These are phyloP conservation scores for Carcina quercana DNA, from an alignment of 2,888 invertebrate species.

Conservation along the genomic window DNA sequence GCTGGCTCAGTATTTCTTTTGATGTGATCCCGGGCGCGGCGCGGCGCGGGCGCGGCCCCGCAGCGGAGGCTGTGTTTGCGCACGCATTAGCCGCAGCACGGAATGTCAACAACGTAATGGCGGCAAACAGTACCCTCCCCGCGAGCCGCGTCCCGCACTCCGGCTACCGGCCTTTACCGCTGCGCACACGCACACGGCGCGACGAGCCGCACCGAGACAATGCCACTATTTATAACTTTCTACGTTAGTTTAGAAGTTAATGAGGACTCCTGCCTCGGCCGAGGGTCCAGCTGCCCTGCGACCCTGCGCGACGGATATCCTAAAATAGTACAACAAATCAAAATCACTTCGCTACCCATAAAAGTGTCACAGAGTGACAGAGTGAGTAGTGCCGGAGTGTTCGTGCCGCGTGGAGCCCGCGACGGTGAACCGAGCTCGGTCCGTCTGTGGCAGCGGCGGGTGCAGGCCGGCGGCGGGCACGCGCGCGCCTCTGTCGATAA, in stretches of 20 bases:
- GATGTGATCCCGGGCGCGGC: no score
- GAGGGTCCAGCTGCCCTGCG: slow-evolving; percentile 32
- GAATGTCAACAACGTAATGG: slow-evolving; percentile 62
- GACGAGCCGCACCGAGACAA: no score
- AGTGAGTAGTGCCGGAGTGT: slow-evolving; percentile 26
- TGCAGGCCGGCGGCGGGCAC: slow-evolving; percentile 23
- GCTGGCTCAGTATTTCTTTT: no score
- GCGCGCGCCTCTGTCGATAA: slow-evolving; percentile 36
- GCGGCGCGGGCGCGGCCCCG: slow-evolving; percentile 1
- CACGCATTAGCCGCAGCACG: slow-evolving; percentile 62
- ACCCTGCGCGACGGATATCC: slow-evolving; percentile 33
- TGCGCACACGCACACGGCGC: slow-evolving; percentile 8
- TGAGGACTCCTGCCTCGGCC: not conserved
- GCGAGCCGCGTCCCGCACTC: slow-evolving; percentile 13
- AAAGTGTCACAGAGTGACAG: slow-evolving; percentile 44
- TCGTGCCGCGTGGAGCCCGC: slow-evolving; percentile 16
- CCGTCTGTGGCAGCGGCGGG: no score
- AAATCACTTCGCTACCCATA: slow-evolving; percentile 33
- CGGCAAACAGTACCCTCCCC: slow-evolving; percentile 46
- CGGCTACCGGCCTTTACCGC: slow-evolving; percentile 23
- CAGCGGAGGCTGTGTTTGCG: slow-evolving; percentile 40
- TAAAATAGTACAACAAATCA: slow-evolving; percentile 50
- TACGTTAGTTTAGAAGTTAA: no score
- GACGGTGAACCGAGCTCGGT: slow-evolving; percentile 17
- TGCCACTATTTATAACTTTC: no score